Conservation (phyloP, 2,888 invertebrate species). For the Calephelis perditalis region DNA sequence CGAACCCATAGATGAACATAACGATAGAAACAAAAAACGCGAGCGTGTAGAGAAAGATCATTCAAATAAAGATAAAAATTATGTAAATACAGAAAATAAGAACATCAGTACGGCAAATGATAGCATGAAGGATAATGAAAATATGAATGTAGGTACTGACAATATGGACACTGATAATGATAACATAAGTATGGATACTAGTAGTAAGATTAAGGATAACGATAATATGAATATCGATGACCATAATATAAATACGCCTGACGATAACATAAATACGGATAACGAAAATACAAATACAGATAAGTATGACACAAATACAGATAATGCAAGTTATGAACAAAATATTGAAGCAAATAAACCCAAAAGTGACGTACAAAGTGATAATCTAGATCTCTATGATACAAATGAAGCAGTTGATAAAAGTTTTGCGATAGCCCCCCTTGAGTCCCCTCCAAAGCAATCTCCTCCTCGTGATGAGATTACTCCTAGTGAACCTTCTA, state of each 20-base stretch:
- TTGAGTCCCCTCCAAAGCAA: slow-evolving; percentile 8
- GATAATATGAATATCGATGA: slow-evolving; percentile 2
- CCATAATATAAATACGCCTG: not conserved
- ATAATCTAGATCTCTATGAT: slow-evolving; percentile 43
- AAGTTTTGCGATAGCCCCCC: slow-evolving; percentile 42
- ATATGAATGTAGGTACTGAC: slow-evolving; percentile 9
- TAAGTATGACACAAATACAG: not conserved
- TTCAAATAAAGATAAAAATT: slow-evolving; percentile 1
- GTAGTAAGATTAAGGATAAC: not conserved
- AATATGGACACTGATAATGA: slow-evolving; percentile 2
- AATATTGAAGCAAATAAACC: slow-evolving; percentile 22
- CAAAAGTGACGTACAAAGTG: slow-evolving; percentile 15
- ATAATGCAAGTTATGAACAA: slow-evolving; percentile 20
- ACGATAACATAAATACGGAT: not conserved
- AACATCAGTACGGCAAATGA: slow-evolving; percentile 5
- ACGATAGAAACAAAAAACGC: not conserved
- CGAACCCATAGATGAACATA: slow-evolving; percentile 23
- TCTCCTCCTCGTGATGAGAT: slow-evolving; percentile 14
- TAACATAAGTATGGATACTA: not conserved
- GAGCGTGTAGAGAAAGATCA: not conserved
- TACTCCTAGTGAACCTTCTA: not conserved
- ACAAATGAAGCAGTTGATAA: slow-evolving; percentile 49
- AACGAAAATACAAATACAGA: not conserved
- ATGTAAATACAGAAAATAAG: not conserved
- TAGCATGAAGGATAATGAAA: not conserved